phyloP scores from a whole-genome alignment of 2,113 vertebrate species.

The Porphyrio hochstetteri region DNA sequence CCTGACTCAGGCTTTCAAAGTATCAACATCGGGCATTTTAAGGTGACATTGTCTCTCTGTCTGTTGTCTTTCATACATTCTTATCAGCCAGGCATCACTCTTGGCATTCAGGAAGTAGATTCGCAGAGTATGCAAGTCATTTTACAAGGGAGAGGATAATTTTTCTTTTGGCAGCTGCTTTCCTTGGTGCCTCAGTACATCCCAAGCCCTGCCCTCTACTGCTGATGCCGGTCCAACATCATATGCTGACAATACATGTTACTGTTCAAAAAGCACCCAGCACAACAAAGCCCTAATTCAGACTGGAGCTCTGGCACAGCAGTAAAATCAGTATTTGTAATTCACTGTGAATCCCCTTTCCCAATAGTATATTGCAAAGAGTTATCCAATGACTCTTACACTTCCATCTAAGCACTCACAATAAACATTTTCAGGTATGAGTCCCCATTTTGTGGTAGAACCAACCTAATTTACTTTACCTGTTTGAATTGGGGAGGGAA shows the following conservation, averaged over 20 bases:
- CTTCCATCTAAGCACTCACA: background rate
- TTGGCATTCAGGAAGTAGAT: background rate
- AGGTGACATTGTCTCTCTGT: too few relatives aligned
- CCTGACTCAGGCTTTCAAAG: too few relatives aligned
- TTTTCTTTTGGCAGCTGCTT: background rate
- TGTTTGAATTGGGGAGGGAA: background rate
- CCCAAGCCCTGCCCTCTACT: background rate
- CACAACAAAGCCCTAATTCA: background rate
- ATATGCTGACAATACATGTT: accelerated
- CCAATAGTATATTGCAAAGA: background rate
- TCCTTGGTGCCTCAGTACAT: background rate
- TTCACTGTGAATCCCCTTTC: background rate
- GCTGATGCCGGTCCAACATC: background rate
- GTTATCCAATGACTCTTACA: background rate
- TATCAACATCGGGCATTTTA: too few relatives aligned
- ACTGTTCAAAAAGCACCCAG: background rate
- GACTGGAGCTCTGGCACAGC: background rate
- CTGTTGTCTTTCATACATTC: too few relatives aligned
- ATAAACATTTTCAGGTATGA: background rate
- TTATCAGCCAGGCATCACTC: background rate
- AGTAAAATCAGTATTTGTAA: background rate
- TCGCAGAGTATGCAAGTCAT: background rate
- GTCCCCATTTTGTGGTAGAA: background rate
- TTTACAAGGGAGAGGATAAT: background rate
- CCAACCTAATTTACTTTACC: background rate